Percentiles rank a stretch among this genome's conserved stretches.
Conservation (phyloP, 2,888 invertebrate genomes). For the Plagodis pulveraria region DNA sequence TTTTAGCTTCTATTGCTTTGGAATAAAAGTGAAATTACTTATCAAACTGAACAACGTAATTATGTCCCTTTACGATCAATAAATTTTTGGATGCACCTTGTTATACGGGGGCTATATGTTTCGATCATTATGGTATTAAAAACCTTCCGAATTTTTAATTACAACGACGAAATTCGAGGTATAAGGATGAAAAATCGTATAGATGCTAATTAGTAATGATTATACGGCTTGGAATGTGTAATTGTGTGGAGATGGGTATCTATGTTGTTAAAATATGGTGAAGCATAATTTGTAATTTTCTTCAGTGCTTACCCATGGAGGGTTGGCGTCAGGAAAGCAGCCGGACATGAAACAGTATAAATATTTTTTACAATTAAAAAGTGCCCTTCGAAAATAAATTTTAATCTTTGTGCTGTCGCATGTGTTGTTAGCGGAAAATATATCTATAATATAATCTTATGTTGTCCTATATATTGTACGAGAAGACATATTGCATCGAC, state of each 20-base stretch:
- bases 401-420: too few relatives aligned
- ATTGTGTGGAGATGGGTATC: slow-evolving; percentile 7
- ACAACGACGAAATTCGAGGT: slow-evolving; percentile 22
- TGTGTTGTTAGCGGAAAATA: too few relatives aligned
- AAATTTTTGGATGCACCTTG: slow-evolving; percentile 23
- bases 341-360: too few relatives aligned
- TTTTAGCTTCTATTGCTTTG: slow-evolving; percentile 22
- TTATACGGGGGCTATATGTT: slow-evolving; percentile 30
- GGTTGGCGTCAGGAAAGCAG: too few relatives aligned
- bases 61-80: slow-evolving; percentile 13
- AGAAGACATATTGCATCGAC: too few relatives aligned
- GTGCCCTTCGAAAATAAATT: too few relatives aligned
- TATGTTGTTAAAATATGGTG: not conserved
- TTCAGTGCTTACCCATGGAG: too few relatives aligned
- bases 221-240: slow-evolving; percentile 12
- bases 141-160: slow-evolving; percentile 25
- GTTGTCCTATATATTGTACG: too few relatives aligned
- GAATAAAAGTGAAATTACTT: slow-evolving; percentile 24
- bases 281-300: too few relatives aligned
- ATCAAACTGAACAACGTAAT: not conserved
- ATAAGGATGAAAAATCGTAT: slow-evolving; percentile 13
- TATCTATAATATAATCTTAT: too few relatives aligned
- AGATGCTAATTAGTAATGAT: slow-evolving; percentile 38
- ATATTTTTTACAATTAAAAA: too few relatives aligned
- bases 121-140: slow-evolving; percentile 16